Conservation (phyloP, 2,797 vertebrate genomes). For the Setipinna tenuifilis region DNA sequence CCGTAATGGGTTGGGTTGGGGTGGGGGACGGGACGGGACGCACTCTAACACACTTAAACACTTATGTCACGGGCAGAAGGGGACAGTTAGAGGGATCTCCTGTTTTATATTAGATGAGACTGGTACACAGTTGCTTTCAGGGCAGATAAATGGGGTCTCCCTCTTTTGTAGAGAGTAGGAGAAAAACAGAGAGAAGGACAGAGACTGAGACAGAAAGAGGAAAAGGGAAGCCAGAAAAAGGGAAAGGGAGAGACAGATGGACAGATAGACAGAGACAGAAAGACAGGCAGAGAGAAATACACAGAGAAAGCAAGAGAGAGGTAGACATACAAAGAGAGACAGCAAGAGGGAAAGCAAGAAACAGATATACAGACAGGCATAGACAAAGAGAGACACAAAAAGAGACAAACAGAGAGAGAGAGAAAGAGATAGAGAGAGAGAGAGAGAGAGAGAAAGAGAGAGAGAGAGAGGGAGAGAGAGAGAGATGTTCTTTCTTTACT, state of each 20-base stretch:
- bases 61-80: slow-evolving; percentile 18
- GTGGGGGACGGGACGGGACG: too few relatives aligned
- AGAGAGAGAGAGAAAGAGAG: slow-evolving; percentile 21
- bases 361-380: neutral
- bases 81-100: slow-evolving; percentile 31
- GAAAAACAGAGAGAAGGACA: neutral
- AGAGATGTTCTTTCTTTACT: slow-evolving; percentile 65
- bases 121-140: slow-evolving; percentile 20
- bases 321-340: neutral
- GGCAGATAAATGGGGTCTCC: neutral
- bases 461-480: slow-evolving; percentile 32
- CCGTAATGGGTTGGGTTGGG: slow-evolving; percentile 30
- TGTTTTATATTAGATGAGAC: slow-evolving; percentile 30
- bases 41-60: slow-evolving; percentile 34
- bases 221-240: neutral
- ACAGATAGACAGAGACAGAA: neutral
- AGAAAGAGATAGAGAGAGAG: too few relatives aligned
- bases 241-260: neutral
- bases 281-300: neutral
- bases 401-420: too few relatives aligned
- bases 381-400: slow-evolving; percentile 26
- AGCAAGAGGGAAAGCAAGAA: neutral
- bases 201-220: neutral
- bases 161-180: neutral
- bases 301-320: neutral